phyloP scores from a whole-genome alignment of 2,797 vertebrate genomes.

The Ciconia nigra region DNA sequence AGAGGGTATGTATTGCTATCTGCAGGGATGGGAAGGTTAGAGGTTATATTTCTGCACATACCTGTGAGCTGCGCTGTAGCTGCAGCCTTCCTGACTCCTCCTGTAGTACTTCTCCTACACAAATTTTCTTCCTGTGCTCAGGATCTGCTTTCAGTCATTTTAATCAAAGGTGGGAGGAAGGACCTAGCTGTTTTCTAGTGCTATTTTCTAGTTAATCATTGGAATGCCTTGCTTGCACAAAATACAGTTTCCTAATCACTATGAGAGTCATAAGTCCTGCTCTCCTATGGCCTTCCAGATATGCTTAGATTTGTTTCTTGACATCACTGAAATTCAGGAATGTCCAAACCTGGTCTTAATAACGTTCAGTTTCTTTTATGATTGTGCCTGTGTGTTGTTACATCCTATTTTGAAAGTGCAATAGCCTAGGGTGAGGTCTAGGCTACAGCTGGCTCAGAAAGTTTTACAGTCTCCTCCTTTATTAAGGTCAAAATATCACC shows the following conservation, averaged over 20 bases:
- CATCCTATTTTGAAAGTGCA: not conserved
- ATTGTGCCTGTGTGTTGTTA: not conserved
- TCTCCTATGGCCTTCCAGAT: not conserved
- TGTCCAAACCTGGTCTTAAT: not conserved
- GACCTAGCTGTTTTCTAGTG: not conserved
- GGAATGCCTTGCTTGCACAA: not conserved
- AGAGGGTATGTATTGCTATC: constrained; percentile 93
- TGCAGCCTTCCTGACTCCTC: not conserved
- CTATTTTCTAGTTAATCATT: not conserved
- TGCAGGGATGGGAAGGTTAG: constrained; percentile 53
- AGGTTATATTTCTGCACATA: not conserved
- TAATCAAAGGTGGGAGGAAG: not conserved
- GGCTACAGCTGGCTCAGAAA: not conserved
- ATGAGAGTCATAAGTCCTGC: not conserved
- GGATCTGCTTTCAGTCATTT: not conserved
- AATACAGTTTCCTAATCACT: not conserved
- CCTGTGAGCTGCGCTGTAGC: not conserved
- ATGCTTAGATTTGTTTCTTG: not conserved
- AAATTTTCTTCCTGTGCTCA: not conserved
- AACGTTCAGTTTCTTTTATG: not conserved
- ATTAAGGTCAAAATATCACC: not conserved
- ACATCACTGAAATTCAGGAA: not conserved
- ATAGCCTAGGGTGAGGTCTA: not conserved
- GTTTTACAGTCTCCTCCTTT: not conserved
- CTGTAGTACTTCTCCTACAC: not conserved